A percentile compares a stretch with the other conserved stretches of the same genome.
Evolutionary conservation across 1,140 invertebrate species (phyloP).

Genomic region (Dufourea novaeangliae): DNA sequence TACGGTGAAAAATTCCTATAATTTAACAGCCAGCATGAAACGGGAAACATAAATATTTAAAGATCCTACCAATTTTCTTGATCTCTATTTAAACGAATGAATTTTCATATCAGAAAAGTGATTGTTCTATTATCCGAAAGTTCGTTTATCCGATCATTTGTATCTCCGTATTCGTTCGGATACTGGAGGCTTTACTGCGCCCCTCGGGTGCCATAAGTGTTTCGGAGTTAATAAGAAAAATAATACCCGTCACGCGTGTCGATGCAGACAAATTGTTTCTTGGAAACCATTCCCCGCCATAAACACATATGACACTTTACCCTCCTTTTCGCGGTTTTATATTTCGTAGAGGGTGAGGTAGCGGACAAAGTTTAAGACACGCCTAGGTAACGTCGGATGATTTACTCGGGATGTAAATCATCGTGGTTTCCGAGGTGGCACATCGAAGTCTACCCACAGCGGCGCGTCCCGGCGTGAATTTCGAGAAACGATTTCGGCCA

Average conservation of each 20-base stretch:
- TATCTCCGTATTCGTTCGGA: no score
- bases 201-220: neutral
- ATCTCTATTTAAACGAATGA: no score
- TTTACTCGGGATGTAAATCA: constrained; percentile 61
- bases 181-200: no score
- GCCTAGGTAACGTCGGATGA: constrained; percentile 54
- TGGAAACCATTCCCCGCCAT: neutral
- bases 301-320: constrained; percentile 13
- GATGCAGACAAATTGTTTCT: constrained; percentile 21
- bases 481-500: constrained; percentile 53
- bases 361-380: constrained; percentile 34
- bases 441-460: constrained; percentile 33
- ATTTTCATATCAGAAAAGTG: no score
- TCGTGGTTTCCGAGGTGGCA: constrained; percentile 5
- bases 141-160: no score
- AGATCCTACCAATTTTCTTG: no score
- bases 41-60: no score
- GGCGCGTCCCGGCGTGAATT: constrained; percentile 38
- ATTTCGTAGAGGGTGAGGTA: constrained; percentile 5
- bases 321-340: constrained; percentile 33
- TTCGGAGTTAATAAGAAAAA: neutral
- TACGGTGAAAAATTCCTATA: no score
- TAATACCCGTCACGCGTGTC: neutral
- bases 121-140: no score
- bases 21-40: no score